phyloP scores from a whole-genome alignment of 2,797 vertebrate species.

The Nyctibius grandis region DNA sequence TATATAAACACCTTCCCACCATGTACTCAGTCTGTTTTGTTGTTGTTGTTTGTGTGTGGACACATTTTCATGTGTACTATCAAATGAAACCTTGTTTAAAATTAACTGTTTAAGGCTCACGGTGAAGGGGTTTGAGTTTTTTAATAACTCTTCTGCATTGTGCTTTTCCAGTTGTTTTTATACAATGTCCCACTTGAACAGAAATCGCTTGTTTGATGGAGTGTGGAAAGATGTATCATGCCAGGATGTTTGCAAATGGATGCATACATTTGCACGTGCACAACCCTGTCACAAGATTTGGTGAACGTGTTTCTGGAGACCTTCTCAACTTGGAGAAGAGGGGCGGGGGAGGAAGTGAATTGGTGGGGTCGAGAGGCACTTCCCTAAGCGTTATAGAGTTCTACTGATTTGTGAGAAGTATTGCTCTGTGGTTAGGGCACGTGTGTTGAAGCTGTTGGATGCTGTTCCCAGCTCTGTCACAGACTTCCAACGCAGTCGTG shows the following conservation, averaged over 20 bases:
- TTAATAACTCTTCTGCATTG: neutral
- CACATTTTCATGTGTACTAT: neutral
- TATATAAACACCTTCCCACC: neutral
- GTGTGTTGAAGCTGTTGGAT: neutral
- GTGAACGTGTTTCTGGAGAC: neutral
- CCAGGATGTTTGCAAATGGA: slow-evolving; percentile 2
- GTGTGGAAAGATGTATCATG: neutral
- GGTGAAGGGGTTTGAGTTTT: neutral
- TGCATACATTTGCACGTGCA: fast-evolving
- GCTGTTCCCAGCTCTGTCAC: neutral
- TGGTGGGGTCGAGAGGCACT: neutral
- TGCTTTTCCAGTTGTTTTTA: neutral
- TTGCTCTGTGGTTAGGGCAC: neutral
- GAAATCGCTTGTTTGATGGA: neutral
- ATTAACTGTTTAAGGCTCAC: neutral
- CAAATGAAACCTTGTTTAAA: neutral
- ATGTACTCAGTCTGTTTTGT: neutral
- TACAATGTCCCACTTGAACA: neutral
- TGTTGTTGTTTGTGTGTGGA: neutral
- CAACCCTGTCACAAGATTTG: neutral
- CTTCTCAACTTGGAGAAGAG: neutral
- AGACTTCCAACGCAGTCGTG: neutral
- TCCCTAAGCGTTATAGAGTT: neutral
- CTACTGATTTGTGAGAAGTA: neutral
- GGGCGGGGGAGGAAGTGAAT: neutral